Percentiles rank a stretch among this genome's conserved stretches.
These are phyloP conservation scores for Argya squamiceps DNA, from an alignment of 2,797 vertebrate species.

Conservation along the genomic window DNA sequence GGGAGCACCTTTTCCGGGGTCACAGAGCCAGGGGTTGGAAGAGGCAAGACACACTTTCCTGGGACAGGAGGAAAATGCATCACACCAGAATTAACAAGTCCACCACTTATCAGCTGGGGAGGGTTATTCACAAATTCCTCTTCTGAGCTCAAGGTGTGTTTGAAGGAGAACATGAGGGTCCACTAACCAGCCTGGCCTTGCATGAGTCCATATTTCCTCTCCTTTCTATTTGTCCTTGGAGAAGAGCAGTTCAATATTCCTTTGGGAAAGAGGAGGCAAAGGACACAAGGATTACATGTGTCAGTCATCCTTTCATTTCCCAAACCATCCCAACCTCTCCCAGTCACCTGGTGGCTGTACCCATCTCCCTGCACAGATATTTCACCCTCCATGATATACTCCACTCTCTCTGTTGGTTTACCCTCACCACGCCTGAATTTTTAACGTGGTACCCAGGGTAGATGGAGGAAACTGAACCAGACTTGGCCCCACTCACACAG, in stretches of 20 bases:
- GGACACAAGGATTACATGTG: accelerated
- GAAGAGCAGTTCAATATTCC: not conserved
- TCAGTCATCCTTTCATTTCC: not conserved
- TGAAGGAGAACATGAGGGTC: not conserved
- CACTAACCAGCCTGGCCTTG: not conserved
- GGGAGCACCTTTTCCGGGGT: not conserved
- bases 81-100: not conserved
- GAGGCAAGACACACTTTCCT: accelerated
- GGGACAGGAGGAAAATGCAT: not conserved
- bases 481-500: not conserved
- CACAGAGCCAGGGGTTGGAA: not conserved
- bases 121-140: not conserved
- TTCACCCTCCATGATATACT: not conserved
- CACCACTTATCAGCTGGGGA: not conserved
- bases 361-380: not conserved
- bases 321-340: not conserved
- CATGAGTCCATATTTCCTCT: not conserved
- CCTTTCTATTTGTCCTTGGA: not conserved
- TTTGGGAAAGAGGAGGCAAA: not conserved
- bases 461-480: not conserved
- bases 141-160: not conserved
- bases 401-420: not conserved
- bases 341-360: not conserved
- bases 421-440: not conserved
- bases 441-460: accelerated